Conservation (phyloP, 2,797 vertebrate genomes). For the Eurystomus glaucurus region DNA sequence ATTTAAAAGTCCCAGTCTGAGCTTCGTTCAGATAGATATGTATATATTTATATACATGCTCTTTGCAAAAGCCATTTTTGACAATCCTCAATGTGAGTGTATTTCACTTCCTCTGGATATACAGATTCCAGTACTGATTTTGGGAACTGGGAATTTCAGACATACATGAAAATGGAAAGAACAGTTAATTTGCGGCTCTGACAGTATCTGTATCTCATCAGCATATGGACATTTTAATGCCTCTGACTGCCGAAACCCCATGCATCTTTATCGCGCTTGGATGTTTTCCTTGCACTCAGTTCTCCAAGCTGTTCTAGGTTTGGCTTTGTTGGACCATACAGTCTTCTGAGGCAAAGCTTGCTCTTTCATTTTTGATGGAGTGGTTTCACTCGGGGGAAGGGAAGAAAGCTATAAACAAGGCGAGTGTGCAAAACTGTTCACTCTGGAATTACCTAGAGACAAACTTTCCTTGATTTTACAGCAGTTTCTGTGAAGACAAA, state of each 20-base stretch:
- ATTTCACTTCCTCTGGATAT: not conserved
- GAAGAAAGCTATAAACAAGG: constrained; percentile 3
- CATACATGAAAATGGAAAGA: not conserved
- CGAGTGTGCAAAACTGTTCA: not conserved
- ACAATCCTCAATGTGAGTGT: not conserved
- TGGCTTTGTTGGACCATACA: not conserved
- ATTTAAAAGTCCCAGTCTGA: constrained; percentile 5
- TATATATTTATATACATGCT: not conserved
- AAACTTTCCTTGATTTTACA: not conserved
- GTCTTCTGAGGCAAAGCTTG: not conserved
- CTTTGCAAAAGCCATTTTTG: constrained; percentile 7
- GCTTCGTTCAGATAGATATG: not conserved
- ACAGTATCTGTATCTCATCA: not conserved
- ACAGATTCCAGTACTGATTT: not conserved
- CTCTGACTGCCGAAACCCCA: not conserved
- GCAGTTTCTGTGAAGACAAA: not conserved
- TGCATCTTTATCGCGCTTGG: constrained; percentile 6
- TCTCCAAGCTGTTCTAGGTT: constrained; percentile 19
- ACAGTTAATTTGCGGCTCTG: not conserved
- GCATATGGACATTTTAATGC: not conserved
- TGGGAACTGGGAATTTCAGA: constrained; percentile 9
- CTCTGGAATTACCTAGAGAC: not conserved
- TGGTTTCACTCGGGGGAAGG: not conserved
- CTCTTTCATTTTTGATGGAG: not conserved
- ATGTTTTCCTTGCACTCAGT: constrained; percentile 13